Evolutionary conservation across 2,888 invertebrate species (phyloP).

Genomic region (Erebia ligea): DNA sequence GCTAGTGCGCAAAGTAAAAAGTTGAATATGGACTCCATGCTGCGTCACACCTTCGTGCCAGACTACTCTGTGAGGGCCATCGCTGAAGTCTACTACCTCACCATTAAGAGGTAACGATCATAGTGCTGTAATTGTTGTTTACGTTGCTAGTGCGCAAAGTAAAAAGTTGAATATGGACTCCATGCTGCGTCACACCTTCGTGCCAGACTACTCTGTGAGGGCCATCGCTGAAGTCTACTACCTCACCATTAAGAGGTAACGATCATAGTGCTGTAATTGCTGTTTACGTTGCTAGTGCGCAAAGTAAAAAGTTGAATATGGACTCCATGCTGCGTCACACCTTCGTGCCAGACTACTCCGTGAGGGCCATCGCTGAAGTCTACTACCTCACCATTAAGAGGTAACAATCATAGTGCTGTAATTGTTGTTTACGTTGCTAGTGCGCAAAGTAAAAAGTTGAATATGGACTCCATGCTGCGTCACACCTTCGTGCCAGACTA

Average conservation of each 20-base stretch:
- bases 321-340: slow-evolving; percentile 90
- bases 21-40: slow-evolving; percentile 91
- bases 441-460: no score
- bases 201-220: slow-evolving; percentile 96
- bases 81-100: slow-evolving; percentile 93
- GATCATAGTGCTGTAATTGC: background rate
- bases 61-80: slow-evolving; percentile 96
- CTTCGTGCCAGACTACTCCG: slow-evolving; percentile 97
- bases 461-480: slow-evolving; percentile 90
- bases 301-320: no score
- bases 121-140: background rate
- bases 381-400: slow-evolving; percentile 94
- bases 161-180: slow-evolving; percentile 93
- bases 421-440: background rate
- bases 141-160: background rate
- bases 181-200: slow-evolving; percentile 91
- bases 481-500: slow-evolving; percentile 96
- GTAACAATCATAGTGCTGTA: slow-evolving; percentile 44
- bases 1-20: background rate
- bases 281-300: background rate
- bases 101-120: slow-evolving; percentile 86
- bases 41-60: slow-evolving; percentile 93
- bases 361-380: slow-evolving; percentile 92
- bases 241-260: slow-evolving; percentile 89
- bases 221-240: slow-evolving; percentile 94